phyloP scores from a whole-genome alignment of 2,888 invertebrate species.

The Drymonia ruficornis region DNA sequence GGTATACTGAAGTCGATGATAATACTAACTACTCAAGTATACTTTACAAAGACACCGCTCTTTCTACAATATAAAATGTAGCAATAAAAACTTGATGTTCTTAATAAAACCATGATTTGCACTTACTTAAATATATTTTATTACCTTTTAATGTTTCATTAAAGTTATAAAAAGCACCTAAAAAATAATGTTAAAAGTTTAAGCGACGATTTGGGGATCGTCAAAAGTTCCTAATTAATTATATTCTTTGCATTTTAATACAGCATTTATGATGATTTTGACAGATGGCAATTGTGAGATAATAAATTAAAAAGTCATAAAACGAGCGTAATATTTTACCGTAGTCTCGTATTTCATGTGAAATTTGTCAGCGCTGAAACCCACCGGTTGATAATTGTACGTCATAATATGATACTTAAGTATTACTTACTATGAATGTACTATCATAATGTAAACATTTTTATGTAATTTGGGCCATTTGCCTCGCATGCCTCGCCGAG shows the following conservation, averaged over 20 bases:
- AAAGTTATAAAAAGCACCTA: slow-evolving; percentile 25
- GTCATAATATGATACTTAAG: too few relatives aligned
- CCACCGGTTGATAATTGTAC: too few relatives aligned
- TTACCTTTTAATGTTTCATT: slow-evolving; percentile 29
- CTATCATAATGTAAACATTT: too few relatives aligned
- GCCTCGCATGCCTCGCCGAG: too few relatives aligned
- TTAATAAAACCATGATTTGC: slow-evolving; percentile 26
- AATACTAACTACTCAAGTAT: background rate
- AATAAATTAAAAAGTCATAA: slow-evolving; percentile 19
- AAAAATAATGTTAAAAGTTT: slow-evolving; percentile 9
- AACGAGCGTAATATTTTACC: slow-evolving; percentile 29
- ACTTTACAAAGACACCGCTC: background rate
- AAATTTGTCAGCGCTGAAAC: background rate
- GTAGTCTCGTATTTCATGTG: slow-evolving; percentile 27
- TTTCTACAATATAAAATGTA: background rate
- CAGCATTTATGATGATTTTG: slow-evolving; percentile 16
- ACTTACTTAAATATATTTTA: slow-evolving; percentile 30
- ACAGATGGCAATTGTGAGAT: slow-evolving; percentile 15
- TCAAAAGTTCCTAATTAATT: slow-evolving; percentile 26
- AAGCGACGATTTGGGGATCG: slow-evolving; percentile 16
- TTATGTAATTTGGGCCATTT: too few relatives aligned
- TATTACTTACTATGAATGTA: too few relatives aligned
- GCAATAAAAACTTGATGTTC: slow-evolving; percentile 21
- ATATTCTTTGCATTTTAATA: slow-evolving; percentile 14
- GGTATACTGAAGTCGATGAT: too few relatives aligned